Conservation (phyloP, 2,888 invertebrate species). For the Tineola bisselliella region DNA sequence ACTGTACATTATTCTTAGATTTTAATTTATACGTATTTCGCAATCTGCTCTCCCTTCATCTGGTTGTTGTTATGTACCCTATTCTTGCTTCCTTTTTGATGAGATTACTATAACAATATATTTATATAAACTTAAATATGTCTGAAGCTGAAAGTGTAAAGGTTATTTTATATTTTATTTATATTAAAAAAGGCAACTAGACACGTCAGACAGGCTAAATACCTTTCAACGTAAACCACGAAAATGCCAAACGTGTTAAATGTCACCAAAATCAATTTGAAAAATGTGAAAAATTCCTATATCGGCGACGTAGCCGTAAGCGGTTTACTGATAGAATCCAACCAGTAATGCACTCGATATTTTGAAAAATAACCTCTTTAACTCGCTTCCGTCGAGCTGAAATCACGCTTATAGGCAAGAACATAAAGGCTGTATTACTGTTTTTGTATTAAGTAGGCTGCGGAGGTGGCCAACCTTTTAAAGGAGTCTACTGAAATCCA, state of each 20-base stretch:
- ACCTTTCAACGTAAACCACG: background rate
- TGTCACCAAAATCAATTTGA: background rate
- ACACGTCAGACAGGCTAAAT: too few relatives aligned
- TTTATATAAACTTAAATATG: too few relatives aligned
- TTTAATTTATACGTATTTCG: too few relatives aligned
- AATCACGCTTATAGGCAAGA: background rate
- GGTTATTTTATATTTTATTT: too few relatives aligned
- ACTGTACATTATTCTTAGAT: background rate
- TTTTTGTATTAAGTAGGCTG: background rate
- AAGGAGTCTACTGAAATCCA: slow-evolving; percentile 8
- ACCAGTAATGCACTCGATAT: slow-evolving; percentile 8
- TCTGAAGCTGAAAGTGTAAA: too few relatives aligned
- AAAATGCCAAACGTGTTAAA: background rate
- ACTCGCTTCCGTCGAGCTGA: background rate
- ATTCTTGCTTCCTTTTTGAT: too few relatives aligned
- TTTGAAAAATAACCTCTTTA: slow-evolving; percentile 12
- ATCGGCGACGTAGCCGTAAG: background rate
- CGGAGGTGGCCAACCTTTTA: slow-evolving; percentile 2
- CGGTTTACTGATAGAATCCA: slow-evolving; percentile 1
- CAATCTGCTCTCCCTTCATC: too few relatives aligned
- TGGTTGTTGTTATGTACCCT: too few relatives aligned
- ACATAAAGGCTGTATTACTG: background rate
- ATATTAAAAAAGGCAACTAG: too few relatives aligned
- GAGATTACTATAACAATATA: too few relatives aligned
- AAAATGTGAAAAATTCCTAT: slow-evolving; percentile 1